phyloP scores from a whole-genome alignment of 2,113 vertebrate species.

The Phalacrocorax carbo region DNA sequence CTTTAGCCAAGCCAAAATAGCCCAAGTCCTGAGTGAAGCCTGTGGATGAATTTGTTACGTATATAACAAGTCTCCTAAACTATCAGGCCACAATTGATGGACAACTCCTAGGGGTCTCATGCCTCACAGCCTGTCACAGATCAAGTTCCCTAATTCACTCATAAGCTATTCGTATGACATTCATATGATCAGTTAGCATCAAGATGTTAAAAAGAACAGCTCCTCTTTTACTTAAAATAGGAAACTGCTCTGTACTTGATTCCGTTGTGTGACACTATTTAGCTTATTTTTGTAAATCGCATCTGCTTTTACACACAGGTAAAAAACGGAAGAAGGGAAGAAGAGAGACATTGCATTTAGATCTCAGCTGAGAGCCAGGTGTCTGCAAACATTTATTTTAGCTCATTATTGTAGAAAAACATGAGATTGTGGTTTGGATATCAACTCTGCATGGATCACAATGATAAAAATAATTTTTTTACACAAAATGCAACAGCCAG shows the following conservation, averaged over 20 bases:
- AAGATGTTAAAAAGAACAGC: not conserved
- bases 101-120: not conserved
- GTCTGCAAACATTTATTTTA: not conserved
- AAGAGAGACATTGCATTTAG: not conserved
- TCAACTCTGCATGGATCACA: not conserved
- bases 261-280: not conserved
- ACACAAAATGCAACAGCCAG: not conserved
- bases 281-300: not conserved
- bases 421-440: not conserved
- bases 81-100: not conserved
- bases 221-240: not conserved
- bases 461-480: not conserved
- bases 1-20: not conserved
- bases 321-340: not conserved
- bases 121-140: not conserved
- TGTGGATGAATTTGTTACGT: rapidly evolving
- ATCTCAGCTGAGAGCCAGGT: not conserved
- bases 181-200: not conserved
- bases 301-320: not conserved
- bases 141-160: not conserved
- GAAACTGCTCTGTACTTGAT: not conserved
- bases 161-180: not conserved
- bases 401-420: not conserved
- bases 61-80: not conserved
- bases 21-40: not conserved